Conservation (phyloP, 2,797 vertebrate genomes). For the Toxotes lorentzi region DNA sequence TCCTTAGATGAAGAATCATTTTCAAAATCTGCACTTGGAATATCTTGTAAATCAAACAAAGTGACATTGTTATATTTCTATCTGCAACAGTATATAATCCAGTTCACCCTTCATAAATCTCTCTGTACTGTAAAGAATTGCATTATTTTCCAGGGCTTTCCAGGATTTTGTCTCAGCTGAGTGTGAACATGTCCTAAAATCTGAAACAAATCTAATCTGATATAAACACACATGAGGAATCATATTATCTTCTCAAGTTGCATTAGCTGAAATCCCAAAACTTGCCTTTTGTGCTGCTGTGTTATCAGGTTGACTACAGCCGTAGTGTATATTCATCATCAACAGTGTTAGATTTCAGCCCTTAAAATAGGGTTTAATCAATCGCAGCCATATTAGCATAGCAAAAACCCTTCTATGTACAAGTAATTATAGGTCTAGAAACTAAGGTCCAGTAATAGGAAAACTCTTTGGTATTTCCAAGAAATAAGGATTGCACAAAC, state of each 20-base stretch:
- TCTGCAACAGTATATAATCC: slow-evolving; percentile 47
- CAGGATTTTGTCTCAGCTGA: slow-evolving; percentile 53
- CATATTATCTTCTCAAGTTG: slow-evolving; percentile 42
- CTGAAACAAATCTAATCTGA: slow-evolving; percentile 41
- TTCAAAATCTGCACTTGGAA: slow-evolving; percentile 31
- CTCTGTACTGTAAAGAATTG: slow-evolving; percentile 33
- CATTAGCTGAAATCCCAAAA: slow-evolving; percentile 47
- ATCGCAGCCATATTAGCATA: slow-evolving; percentile 59
- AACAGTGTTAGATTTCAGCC: slow-evolving; percentile 68
- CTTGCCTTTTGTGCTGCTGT: slow-evolving; percentile 40
- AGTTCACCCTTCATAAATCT: slow-evolving; percentile 65
- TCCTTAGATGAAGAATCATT: slow-evolving; percentile 35
- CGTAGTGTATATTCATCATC: slow-evolving; percentile 55
- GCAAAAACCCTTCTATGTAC: slow-evolving; percentile 58
- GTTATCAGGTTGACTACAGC: slow-evolving; percentile 54
- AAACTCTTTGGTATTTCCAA: slow-evolving; percentile 66
- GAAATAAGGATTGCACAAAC: slow-evolving; percentile 69
- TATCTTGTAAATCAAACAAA: slow-evolving; percentile 46
- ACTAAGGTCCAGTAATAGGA: slow-evolving; percentile 65
- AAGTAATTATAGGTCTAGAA: slow-evolving; percentile 62
- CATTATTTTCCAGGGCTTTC: slow-evolving; percentile 69
- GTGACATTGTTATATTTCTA: slow-evolving; percentile 27
- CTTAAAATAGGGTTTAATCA: slow-evolving; percentile 72
- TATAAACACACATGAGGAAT: slow-evolving; percentile 29
- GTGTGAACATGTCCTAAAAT: slow-evolving; percentile 27